phyloP scores from a whole-genome alignment of 2,888 invertebrate species.

The Endomychus coccineus region DNA sequence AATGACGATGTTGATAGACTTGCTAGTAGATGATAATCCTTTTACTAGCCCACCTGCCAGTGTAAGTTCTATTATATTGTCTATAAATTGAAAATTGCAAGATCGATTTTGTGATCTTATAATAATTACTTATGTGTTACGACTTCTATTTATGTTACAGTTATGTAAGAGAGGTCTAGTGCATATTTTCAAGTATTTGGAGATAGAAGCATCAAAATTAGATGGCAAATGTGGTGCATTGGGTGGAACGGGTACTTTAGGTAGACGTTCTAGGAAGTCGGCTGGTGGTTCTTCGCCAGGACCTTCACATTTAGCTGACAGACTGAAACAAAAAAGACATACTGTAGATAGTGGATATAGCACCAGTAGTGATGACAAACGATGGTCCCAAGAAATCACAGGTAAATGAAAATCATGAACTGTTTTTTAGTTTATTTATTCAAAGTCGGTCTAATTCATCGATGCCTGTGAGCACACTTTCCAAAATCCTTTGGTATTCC shows the following conservation, averaged over 20 bases:
- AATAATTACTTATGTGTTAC: not conserved
- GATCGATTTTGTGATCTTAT: not conserved
- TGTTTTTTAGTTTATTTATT: not conserved
- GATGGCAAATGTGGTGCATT: constrained; percentile 47
- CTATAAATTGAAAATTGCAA: not conserved
- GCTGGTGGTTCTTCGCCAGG: constrained; percentile 45
- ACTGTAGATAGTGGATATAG: constrained; percentile 87
- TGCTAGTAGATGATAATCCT: constrained; percentile 83
- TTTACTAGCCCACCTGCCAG: constrained; percentile 86
- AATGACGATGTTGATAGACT: constrained; percentile 75
- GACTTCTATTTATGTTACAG: constrained; percentile 44
- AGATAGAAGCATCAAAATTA: constrained; percentile 75
- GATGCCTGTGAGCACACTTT: too few species aligned
- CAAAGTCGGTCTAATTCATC: not conserved
- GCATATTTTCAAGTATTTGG: constrained; percentile 91
- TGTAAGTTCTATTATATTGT: constrained; percentile 52
- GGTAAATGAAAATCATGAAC: constrained; percentile 32
- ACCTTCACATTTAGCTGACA: constrained; percentile 38
- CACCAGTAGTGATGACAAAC: constrained; percentile 76
- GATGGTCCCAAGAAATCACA: constrained; percentile 74
- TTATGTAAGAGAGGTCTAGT: constrained; percentile 86
- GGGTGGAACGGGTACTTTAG: constrained; percentile 45
- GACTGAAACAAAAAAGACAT: constrained; percentile 54
- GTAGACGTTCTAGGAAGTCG: constrained; percentile 47
- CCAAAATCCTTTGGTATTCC: too few species aligned